Evolutionary conservation across 1,140 invertebrate genomes (phyloP), one percentile per base, ranked within the genome.

Genomic region (Steinernema feltiae): DNA sequence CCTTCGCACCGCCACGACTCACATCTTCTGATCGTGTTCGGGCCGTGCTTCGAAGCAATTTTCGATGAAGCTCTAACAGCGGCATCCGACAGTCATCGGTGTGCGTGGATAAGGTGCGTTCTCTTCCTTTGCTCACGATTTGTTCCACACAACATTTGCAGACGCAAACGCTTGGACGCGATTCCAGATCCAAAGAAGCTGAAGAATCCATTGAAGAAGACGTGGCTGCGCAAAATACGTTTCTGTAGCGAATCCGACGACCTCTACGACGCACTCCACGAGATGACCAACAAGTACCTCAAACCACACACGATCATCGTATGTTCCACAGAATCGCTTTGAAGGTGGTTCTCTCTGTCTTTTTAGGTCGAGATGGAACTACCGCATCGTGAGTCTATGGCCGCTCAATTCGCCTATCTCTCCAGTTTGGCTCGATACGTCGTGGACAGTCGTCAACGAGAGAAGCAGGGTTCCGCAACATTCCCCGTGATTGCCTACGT

Each of bases 401-500:
- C 53, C 3, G 53, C 7, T 15, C 53, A 63, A 27, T 27, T 63
- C 2, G 53, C 53, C 12, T 15, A 3, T 63, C 24, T 63, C 53
- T 7, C 53, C 12, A 3, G 24, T 27, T 27, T 63, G 3, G 53
- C 53, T 7, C 53, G 24, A 3, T 27, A 63, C 24, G 53, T 63
- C 53, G 53, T 63, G 2, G 53, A 15, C 15, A 63, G 53, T 27
- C 53, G 53, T 3, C 2, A 63, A 21, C 15, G 53, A 12, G 53
- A 63, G 24, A 27, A 63, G 24, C 53, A 17, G 3, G 53, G 15
- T 21, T 17, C 53, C 2, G 7, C 53, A 27, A 63, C 53, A 7
- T 63, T 63, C 53, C 53, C 53, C 24, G 53, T 63, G 7, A 63
- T 63, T 27, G 53, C 53, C 24, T 63, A 63, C 53, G 24, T 63